These are phyloP conservation scores for Peucedramus taeniatus DNA, from an alignment of 2,113 vertebrate species.

Conservation along the genomic window DNA sequence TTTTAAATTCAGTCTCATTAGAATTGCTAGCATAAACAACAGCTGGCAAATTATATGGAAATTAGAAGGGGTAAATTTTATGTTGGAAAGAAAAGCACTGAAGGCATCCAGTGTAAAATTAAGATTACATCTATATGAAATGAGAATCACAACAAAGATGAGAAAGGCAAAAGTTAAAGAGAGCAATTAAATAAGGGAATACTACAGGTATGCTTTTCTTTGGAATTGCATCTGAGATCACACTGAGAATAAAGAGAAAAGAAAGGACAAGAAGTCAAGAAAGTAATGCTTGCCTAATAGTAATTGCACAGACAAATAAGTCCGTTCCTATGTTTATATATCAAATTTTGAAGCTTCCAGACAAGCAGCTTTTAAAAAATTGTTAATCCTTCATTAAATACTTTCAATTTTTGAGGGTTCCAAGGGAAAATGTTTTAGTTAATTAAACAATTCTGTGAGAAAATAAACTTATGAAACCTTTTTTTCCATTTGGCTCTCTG, in stretches of 20 bases:
- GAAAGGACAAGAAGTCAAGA: not conserved
- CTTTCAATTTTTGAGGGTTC: not conserved
- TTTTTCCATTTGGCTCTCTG: not conserved
- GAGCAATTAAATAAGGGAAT: not conserved
- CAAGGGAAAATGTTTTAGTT: not conserved
- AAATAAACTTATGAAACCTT: not conserved
- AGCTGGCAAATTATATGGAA: not conserved
- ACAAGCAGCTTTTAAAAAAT: not conserved
- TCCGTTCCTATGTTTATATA: not conserved
- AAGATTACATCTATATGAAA: not conserved
- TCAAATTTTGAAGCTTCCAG: not conserved
- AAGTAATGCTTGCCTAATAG: not conserved
- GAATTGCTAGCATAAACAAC: not conserved
- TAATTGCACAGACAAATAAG: not conserved
- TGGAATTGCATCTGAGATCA: not conserved
- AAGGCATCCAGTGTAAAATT: not conserved
- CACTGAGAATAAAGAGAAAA: not conserved
- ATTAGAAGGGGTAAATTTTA: not conserved
- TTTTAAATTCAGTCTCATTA: not conserved
- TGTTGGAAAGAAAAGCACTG: not conserved
- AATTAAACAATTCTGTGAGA: not conserved
- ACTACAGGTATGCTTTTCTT: not conserved
- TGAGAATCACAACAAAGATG: not conserved
- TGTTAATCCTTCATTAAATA: not conserved
- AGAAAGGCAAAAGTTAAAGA: not conserved